Percentiles rank a stretch among this genome's conserved stretches.
Conservation (phyloP, 2,888 invertebrate species). For the Drosophila suboccidentalis region DNA sequence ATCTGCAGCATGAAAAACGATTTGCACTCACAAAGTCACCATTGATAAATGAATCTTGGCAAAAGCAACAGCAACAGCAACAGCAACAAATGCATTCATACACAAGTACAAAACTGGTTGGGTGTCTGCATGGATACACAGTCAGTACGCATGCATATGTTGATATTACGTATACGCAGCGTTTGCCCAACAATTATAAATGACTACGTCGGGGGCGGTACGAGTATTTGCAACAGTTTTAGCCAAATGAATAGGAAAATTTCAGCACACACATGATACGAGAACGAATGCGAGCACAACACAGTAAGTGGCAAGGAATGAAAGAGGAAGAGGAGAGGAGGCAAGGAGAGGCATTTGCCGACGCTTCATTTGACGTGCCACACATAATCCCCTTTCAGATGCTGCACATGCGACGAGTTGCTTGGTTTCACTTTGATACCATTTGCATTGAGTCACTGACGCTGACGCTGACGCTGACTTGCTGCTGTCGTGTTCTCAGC, state of each 20-base stretch:
- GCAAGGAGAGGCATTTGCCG: background rate
- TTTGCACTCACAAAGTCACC: conserved; percentile 50
- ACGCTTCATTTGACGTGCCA: conserved; percentile 58
- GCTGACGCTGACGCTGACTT: conserved; percentile 19
- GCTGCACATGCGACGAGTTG: conserved; percentile 10
- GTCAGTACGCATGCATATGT: conserved; percentile 19
- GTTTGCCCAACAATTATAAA: conserved; percentile 64
- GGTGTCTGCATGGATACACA: conserved; percentile 1
- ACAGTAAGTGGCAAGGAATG: conserved; percentile 33
- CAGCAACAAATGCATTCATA: conserved; percentile 18
- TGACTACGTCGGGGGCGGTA: conserved; percentile 42
- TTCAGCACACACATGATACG: conserved; percentile 34
- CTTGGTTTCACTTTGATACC: conserved; percentile 46
- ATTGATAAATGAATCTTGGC: conserved; percentile 64
- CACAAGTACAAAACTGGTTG: conserved; percentile 8
- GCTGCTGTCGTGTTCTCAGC: conserved; percentile 29
- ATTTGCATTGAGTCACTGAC: no score
- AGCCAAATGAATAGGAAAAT: conserved; percentile 73
- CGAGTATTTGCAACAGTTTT: conserved; percentile 39
- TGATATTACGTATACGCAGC: conserved; percentile 53
- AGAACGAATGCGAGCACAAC: conserved; percentile 8
- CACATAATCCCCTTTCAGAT: conserved; percentile 46
- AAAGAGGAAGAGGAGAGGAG: no score
- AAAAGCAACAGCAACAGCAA: conserved; percentile 9
- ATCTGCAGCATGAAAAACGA: conserved; percentile 65